Conservation (phyloP, 2,888 invertebrate genomes). For the Gastracanthus pulcherrimus region DNA sequence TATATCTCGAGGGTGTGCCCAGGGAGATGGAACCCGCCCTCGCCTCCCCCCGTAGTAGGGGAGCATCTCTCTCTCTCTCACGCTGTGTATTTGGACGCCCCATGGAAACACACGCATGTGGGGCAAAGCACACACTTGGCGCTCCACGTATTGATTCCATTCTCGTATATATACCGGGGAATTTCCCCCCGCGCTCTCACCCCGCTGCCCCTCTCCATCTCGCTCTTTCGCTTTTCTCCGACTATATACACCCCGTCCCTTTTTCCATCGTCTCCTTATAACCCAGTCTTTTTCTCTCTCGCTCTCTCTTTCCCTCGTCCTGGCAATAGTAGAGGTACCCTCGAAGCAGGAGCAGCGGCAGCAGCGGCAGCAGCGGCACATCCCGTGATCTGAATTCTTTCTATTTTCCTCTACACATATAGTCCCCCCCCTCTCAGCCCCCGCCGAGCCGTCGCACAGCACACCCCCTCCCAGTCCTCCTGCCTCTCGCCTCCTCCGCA, state of each 20-base stretch:
- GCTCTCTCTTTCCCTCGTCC: slow-evolving; percentile 53
- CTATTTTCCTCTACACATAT: slow-evolving; percentile 68
- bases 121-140: slow-evolving; percentile 53
- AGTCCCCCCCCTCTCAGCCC: slow-evolving; percentile 58
- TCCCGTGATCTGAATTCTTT: slow-evolving; percentile 75
- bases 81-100: slow-evolving; percentile 53
- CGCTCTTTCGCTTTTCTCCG: slow-evolving; percentile 47
- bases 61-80: slow-evolving; percentile 20
- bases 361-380: slow-evolving; percentile 63
- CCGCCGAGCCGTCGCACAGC: not conserved
- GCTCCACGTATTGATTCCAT: slow-evolving; percentile 58
- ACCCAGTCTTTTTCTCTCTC: slow-evolving; percentile 34
- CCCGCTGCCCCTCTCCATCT: slow-evolving; percentile 1
- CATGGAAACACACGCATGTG: slow-evolving; percentile 56
- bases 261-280: slow-evolving; percentile 12
- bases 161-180: slow-evolving; percentile 42
- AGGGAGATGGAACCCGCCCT: slow-evolving; percentile 65
- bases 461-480: slow-evolving; percentile 3
- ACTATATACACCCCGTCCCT: slow-evolving; percentile 45
- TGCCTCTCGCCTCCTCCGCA: slow-evolving; percentile 40
- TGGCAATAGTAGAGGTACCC: slow-evolving; percentile 10
- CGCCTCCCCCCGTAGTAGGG: slow-evolving; percentile 54
- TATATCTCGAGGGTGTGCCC: slow-evolving; percentile 66
- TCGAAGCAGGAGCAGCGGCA: slow-evolving; percentile 54
- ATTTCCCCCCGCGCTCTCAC: slow-evolving; percentile 24